Evolutionary conservation across 2,797 vertebrate species (phyloP), one percentile per base, ranked within the genome.

Genomic region (Diceros bicornis): DNA sequence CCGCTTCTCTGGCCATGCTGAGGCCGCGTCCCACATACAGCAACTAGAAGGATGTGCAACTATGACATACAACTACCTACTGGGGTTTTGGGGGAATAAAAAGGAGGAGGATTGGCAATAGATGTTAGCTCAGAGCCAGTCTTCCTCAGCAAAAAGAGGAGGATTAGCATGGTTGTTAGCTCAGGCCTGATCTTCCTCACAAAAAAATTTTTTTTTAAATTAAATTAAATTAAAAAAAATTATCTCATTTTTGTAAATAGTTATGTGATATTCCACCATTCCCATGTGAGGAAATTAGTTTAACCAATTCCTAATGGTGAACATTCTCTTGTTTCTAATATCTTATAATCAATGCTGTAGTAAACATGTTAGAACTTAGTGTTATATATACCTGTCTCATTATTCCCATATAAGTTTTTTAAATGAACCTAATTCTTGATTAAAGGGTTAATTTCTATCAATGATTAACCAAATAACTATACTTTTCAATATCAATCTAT

Each of bases 241-340:
- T 78, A 32, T 34, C 55, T 89, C 64, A 57, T 85, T 44, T 92
- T 91, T 87, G 55, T n/a, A 52, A 81, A 81, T 81, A 37, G 13
- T 84, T 55, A 21, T 13, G 7, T 25, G 23, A 34, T 44, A 50
- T 69, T 50, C 50, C 50, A 52, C 68, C 50, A 32, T 92, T 89
- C 34, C 11, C 29, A 62, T 29, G 2, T 71, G 18, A 75, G 18
- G 32, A 52, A 55, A 62, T 52, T 52, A 52, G 50, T 61, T 89
- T 84, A 64, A 84, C 12, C 8, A 2, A 41, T 83, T 16, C 29
- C 18, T 52, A 84, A 62, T 47, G 18, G 64, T 57, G 34, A 32
- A 62, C 3, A 82, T 41, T 75, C 69, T 85, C 64, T 96, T 96
- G 18, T 78, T 93, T 89, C 79, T 72, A 41, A 7, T 84, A 37